Evolutionary conservation across 2,888 invertebrate genomes (phyloP), one percentile per base, ranked within the genome.

Genomic region (Parapristionchus giblindavisi): DNA sequence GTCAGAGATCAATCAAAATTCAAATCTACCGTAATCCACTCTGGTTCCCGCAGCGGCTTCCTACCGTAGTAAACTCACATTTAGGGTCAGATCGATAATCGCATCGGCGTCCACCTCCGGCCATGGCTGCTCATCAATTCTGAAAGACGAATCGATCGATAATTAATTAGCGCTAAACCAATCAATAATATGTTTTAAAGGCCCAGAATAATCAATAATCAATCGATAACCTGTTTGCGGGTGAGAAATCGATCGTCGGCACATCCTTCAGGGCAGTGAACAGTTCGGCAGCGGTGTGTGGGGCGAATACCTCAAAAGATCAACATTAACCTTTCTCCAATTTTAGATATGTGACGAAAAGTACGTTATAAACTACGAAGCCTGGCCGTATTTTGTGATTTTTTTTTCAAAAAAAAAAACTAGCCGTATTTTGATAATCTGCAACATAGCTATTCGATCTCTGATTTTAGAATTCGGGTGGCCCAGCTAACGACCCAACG

Each of bases 91-190:
- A 58, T 86, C 86, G 38, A 87, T 79, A 4, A 77, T 56, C 17
- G 83, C 83, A 63, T 85, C 83, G n/a, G 51, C 61, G 74, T 86
- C 86, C 3, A 83, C 70, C 40, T 76, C 56, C 0, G 87, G 87
- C 87, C 87, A 87, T 17, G 63, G n/a, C 54, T 85, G 83, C 36
- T 76, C 65, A 32, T n/a, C 56, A 3, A 83, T 48, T 58, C 72
- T 72, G n/a, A n/a, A n/a, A n/a, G n/a, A n/a, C n/a, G n/a, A n/a
- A n/a, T n/a, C n/a, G n/a, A n/a, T n/a, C n/a, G n/a, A n/a, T n/a
- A n/a, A n/a, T n/a, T n/a, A 24, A 34, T 3, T 27, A 63, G 17
- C 8, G 43, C 11, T 14, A 17, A 43, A 43, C 43, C 8, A 43
- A 14, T 43, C 8, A 43, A 14, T 43, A 17, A 14, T 17, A 17